These are phyloP conservation scores for Nymphalis io DNA, from an alignment of 1,140 invertebrate species.

Conservation along the genomic window DNA sequence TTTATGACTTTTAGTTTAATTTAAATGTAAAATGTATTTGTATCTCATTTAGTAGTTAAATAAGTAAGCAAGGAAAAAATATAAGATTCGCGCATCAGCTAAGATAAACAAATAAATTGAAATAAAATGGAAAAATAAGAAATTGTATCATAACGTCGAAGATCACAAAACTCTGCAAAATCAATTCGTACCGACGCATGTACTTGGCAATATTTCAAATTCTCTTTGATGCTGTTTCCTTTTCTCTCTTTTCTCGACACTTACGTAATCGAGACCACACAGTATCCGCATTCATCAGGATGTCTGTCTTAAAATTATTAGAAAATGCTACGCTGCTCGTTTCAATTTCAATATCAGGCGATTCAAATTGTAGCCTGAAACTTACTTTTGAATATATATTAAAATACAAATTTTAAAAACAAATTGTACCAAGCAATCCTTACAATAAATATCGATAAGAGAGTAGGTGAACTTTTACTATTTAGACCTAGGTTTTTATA, in stretches of 20 bases:
- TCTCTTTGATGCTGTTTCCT: conserved; percentile 65
- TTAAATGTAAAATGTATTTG: too few species aligned
- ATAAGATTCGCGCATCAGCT: neutral
- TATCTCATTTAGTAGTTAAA: neutral
- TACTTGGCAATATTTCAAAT: conserved; percentile 73
- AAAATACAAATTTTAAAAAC: too few species aligned
- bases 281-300: conserved; percentile 49
- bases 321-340: too few species aligned
- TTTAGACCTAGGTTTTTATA: too few species aligned
- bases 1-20: too few species aligned
- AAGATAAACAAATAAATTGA: conserved; percentile 8
- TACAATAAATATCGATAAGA: too few species aligned
- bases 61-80: neutral
- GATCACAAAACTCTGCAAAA: conserved; percentile 55
- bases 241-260: conserved; percentile 47
- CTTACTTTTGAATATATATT: too few species aligned
- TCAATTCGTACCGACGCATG: conserved; percentile 64
- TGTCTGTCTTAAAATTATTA: conserved; percentile 14
- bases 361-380: too few species aligned
- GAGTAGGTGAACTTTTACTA: too few species aligned
- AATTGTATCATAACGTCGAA: conserved; percentile 19
- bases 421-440: too few species aligned
- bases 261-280: conserved; percentile 59
- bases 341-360: too few species aligned
- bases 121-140: conserved; percentile 19